phyloP scores from a whole-genome alignment of 2,888 invertebrate genomes.

The Meteorus cinctellus region DNA sequence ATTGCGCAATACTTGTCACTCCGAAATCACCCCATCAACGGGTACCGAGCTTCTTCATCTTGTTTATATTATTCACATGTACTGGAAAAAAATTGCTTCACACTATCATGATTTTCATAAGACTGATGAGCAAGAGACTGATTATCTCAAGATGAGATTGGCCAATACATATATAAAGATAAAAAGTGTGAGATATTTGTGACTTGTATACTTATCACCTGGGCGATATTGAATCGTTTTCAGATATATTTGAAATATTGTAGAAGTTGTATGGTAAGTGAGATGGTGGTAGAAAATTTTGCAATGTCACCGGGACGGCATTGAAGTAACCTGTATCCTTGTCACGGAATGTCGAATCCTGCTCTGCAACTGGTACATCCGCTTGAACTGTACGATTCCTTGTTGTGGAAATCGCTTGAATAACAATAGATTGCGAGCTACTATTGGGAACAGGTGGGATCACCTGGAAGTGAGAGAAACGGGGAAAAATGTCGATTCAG shows the following conservation, averaged over 20 bases:
- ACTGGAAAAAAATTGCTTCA: too few species aligned
- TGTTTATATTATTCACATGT: too few species aligned
- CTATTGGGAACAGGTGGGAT: constrained; percentile 65
- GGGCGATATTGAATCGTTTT: constrained; percentile 64
- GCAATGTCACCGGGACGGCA: constrained; percentile 62
- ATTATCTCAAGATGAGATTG: too few species aligned
- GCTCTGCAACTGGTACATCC: constrained; percentile 55
- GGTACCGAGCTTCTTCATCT: too few species aligned
- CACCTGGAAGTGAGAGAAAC: constrained; percentile 53
- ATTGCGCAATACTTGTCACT: too few species aligned
- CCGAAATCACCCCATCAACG: too few species aligned
- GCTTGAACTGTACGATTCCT: constrained; percentile 63
- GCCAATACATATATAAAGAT: not conserved
- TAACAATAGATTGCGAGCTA: constrained; percentile 66
- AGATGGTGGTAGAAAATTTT: constrained; percentile 64
- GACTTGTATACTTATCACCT: constrained; percentile 55
- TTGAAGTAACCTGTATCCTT: constrained; percentile 65
- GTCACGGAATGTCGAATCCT: constrained; percentile 63
- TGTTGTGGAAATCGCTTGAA: constrained; percentile 63
- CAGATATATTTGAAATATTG: constrained; percentile 66
- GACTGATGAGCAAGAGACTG: too few species aligned
- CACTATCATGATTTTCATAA: too few species aligned
- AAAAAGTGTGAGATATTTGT: not conserved
- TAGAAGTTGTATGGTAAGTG: constrained; percentile 71
- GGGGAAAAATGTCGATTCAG: not conserved